A percentile compares a stretch with the other conserved stretches of the same genome.
Conservation (phyloP, 2,888 invertebrate species). For the Sipha maydis region DNA sequence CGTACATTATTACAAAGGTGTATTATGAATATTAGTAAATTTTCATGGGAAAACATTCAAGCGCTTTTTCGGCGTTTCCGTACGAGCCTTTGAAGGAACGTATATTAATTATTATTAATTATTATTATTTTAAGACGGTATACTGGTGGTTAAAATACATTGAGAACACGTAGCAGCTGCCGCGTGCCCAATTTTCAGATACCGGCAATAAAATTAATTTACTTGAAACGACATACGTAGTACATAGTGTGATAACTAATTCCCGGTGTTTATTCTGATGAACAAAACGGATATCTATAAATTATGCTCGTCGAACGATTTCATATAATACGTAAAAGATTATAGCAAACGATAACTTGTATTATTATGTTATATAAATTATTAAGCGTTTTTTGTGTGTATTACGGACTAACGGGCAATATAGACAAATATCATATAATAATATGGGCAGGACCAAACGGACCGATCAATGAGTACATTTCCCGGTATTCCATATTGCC, state of each 20-base stretch:
- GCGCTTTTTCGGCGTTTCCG: not conserved
- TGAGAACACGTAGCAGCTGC: no score
- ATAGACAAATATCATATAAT: no score
- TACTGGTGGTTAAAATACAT: not conserved
- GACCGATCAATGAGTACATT: no score
- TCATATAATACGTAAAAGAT: no score
- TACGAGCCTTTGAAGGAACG: not conserved
- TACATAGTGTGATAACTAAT: not conserved
- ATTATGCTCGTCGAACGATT: no score
- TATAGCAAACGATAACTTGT: no score
- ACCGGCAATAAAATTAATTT: not conserved
- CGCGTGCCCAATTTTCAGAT: not conserved
- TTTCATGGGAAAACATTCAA: not conserved
- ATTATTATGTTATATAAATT: no score
- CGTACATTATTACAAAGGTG: no score
- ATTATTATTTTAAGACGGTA: conserved; percentile 6
- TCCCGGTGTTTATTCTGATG: not conserved
- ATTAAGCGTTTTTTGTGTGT: no score
- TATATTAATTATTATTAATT: conserved; percentile 9
- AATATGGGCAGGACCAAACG: no score
- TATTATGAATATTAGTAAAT: not conserved
- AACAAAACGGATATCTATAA: not conserved
- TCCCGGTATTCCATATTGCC: no score
- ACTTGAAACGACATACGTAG: not conserved
- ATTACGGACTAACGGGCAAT: no score